Evolutionary conservation across 1,140 invertebrate genomes (phyloP).

Genomic region (Caenorhabditis briggsae): DNA sequence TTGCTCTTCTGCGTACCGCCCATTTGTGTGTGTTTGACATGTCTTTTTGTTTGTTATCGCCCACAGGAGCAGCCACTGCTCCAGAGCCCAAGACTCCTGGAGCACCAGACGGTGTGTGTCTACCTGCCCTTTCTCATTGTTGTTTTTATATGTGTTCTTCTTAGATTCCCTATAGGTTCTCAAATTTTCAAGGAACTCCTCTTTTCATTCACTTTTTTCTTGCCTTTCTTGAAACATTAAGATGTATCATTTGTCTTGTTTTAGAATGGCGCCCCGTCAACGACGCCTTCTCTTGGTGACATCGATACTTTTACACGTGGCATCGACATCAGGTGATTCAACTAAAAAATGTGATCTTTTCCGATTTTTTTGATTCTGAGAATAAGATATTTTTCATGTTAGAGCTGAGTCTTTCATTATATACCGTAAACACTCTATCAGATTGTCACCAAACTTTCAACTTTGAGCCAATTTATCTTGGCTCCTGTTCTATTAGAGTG

Average conservation of each 20-base stretch:
- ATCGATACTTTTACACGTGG: slow-evolving; percentile 15
- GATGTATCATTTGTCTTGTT: not conserved
- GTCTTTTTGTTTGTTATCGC: slow-evolving; percentile 56
- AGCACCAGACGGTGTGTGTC: slow-evolving; percentile 18
- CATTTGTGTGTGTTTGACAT: slow-evolving; percentile 47
- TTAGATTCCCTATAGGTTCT: not conserved
- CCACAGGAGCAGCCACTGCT: slow-evolving; percentile 50
- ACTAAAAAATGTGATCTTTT: too few species aligned
- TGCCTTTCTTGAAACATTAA: not conserved
- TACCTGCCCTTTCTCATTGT: slow-evolving; percentile 29
- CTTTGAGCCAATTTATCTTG: too few species aligned
- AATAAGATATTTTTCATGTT: too few species aligned
- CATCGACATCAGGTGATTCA: slow-evolving; percentile 27
- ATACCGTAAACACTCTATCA: too few species aligned
- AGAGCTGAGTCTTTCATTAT: too few species aligned
- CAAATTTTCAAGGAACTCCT: too few species aligned
- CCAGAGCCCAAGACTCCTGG: slow-evolving; percentile 36
- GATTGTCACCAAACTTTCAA: too few species aligned
- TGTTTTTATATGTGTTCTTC: slow-evolving; percentile 9
- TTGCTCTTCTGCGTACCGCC: slow-evolving; percentile 46
- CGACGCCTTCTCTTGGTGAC: slow-evolving; percentile 38
- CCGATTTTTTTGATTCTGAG: too few species aligned
- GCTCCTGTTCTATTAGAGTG: too few species aligned
- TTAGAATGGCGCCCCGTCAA: slow-evolving; percentile 53
- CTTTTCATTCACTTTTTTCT: not conserved